Evolutionary conservation across 2,888 invertebrate genomes (phyloP).

Genomic region (Cheilosia vulpina): DNA sequence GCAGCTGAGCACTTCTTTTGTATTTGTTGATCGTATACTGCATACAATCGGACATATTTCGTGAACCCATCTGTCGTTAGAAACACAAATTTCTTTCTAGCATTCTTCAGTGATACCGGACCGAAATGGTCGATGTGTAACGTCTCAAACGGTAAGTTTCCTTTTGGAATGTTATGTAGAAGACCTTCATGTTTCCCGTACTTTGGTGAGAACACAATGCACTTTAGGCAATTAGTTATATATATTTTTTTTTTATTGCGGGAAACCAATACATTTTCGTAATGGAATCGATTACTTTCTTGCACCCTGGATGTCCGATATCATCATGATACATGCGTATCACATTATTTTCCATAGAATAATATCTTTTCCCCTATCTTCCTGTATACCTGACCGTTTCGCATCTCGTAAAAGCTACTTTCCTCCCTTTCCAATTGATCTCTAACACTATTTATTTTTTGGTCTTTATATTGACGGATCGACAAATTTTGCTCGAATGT

Average conservation of each 20-base stretch:
- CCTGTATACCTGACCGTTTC: too few relatives aligned
- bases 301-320: slow-evolving; percentile 37
- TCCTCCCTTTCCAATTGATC: too few relatives aligned
- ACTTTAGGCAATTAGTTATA: slow-evolving; percentile 45
- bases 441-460: too few relatives aligned
- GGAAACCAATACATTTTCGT: slow-evolving; percentile 56
- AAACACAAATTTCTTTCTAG: slow-evolving; percentile 25
- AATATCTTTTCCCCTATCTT: slow-evolving; percentile 29
- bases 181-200: slow-evolving; percentile 74
- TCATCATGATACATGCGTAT: slow-evolving; percentile 46
- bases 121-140: slow-evolving; percentile 65
- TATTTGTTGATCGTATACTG: slow-evolving; percentile 2
- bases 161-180: too few relatives aligned
- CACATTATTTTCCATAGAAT: slow-evolving; percentile 46
- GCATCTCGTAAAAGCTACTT: too few relatives aligned
- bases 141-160: slow-evolving; percentile 60
- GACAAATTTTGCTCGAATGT: too few relatives aligned
- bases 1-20: slow-evolving; percentile 51
- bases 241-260: slow-evolving; percentile 2
- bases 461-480: too few relatives aligned
- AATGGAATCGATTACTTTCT: slow-evolving; percentile 35
- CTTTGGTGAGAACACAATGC: slow-evolving; percentile 33
- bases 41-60: slow-evolving; percentile 51
- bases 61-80: slow-evolving; percentile 49
- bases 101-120: slow-evolving; percentile 21